Conservation (phyloP, 2,797 vertebrate species). For the Coregonus sp. region DNA sequence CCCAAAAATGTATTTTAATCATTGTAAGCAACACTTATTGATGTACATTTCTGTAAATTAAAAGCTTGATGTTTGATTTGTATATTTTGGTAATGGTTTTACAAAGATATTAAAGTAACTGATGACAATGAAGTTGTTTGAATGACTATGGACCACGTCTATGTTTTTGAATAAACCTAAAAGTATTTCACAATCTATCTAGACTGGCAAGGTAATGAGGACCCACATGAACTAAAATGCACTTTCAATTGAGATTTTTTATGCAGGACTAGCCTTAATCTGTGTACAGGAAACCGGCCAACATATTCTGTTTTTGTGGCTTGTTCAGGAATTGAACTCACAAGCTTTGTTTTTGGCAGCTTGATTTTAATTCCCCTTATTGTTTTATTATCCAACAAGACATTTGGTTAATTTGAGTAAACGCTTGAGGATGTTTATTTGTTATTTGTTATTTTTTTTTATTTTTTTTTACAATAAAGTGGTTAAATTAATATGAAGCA, state of each 20-base stretch:
- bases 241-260: background rate
- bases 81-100: background rate
- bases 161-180: background rate
- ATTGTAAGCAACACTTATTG: background rate
- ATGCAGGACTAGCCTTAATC: background rate
- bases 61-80: background rate
- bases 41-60: background rate
- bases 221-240: background rate
- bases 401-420: background rate
- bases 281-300: background rate
- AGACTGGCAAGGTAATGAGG: background rate
- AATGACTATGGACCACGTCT: background rate
- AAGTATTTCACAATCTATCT: background rate
- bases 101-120: background rate
- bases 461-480: background rate
- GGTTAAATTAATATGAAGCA: background rate
- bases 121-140: background rate
- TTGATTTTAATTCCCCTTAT: background rate
- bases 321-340: background rate
- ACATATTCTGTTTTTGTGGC: background rate
- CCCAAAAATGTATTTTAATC: background rate
- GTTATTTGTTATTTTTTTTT: no score
- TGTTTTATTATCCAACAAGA: background rate
- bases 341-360: background rate
- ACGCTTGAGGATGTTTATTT: background rate